A percentile compares a stretch with the other conserved stretches of the same genome.
phyloP scores from a whole-genome alignment of 2,888 invertebrate species.

The Aethes cnicana region DNA sequence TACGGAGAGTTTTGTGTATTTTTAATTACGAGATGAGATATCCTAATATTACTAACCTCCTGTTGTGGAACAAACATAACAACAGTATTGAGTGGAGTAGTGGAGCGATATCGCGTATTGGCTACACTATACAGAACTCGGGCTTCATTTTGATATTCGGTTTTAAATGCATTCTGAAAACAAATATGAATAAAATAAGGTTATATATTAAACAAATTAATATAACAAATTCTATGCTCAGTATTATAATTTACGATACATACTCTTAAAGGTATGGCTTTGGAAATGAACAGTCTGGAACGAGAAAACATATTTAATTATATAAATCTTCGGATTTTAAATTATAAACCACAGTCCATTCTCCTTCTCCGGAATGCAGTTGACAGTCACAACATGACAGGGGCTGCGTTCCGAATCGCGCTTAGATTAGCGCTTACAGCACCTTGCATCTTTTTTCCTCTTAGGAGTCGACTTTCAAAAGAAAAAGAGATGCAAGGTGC shows the following conservation, averaged over 20 bases:
- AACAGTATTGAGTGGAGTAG: constrained; percentile 94
- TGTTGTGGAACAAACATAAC: constrained; percentile 99
- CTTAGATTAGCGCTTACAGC: too few species aligned
- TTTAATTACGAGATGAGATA: too few species aligned
- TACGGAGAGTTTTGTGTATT: too few species aligned
- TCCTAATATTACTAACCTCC: constrained; percentile 86
- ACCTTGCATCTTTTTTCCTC: too few species aligned
- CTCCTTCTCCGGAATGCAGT: constrained; percentile 22
- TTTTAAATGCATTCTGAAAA: constrained; percentile 68
- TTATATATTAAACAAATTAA: constrained; percentile 19
- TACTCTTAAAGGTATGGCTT: constrained; percentile 60
- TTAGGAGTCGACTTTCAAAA: too few species aligned
- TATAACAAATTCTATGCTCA: constrained; percentile 4
- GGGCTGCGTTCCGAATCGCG: too few species aligned
- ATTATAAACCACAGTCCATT: constrained; percentile 42
- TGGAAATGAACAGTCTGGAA: constrained; percentile 64
- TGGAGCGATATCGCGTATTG: constrained; percentile 70
- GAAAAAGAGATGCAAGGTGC: too few species aligned
- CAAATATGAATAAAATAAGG: constrained; percentile 33
- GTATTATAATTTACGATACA: constrained; percentile 35
- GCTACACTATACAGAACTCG: constrained; percentile 62
- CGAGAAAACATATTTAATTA: constrained; percentile 70
- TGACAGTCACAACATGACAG: constrained; percentile 9
- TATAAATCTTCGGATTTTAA: constrained; percentile 29
- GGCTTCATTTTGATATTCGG: constrained; percentile 68